Base-by-base conservation (phyloP, 2,797 vertebrate species). In the Cirrhinus mrigala region DNA sequence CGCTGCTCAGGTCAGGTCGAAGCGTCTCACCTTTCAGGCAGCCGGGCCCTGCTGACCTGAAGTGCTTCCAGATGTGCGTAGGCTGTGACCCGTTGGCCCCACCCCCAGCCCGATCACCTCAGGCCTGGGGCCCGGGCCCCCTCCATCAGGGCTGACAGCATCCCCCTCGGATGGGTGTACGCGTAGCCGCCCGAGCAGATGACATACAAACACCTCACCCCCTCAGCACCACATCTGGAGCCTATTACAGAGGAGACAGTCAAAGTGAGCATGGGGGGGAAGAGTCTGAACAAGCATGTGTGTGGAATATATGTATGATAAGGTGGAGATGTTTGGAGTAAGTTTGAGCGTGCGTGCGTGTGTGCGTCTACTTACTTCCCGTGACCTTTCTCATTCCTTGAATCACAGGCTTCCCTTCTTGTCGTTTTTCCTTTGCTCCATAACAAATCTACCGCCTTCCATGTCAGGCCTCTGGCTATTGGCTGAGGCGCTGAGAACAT, bases 61-160 rank as follows among this genome's bases (percentile, higher is more conserved):
- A 96, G 94, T 95, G 93, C 93, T 96, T 96, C 95, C 95, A 96
- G 95, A 96, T 96, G 95, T 96, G 92, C 84, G 89, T 91, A 92
- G 90, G 90, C 89, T 92, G 73, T 93, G 92, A 92, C 93, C 93
- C 82, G 66, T 84, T 87, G 60, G 86, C 83, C 87, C 83, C 83
- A 86, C 77, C 89, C 86, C 79, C 89, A 78, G 86, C 82, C 87
- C 77, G 81, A 86, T 71, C 89, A 88, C 79, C 87, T 87, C 77
- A 46, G 83, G 87, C 83, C 81, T 78, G 81, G 76, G 89, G 86
- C 87, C 86, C 46, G n/a, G 77, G 85, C 87, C 90, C 88, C 92
- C 93, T 95, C 94, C 92, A 94, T 95, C 95, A 96, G 94, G 90
- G 71, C 92, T 95, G 94, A 95, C 94, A 95, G 93, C 93, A 89